A percentile compares a stretch with the other conserved stretches of the same genome.
Conservation (phyloP, 2,888 invertebrate genomes). For the Chrysomela aeneicollis region DNA sequence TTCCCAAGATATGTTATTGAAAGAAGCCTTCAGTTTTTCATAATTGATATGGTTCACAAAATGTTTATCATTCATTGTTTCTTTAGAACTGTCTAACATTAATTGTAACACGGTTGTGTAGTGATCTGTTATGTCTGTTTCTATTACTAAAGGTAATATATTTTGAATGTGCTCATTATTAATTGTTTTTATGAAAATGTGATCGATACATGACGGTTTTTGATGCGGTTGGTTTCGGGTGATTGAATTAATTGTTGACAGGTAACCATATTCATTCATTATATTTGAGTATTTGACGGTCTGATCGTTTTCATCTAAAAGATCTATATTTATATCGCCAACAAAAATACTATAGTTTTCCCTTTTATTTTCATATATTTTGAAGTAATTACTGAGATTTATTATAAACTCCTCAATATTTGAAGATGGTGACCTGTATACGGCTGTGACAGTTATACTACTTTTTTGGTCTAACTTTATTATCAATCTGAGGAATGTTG, state of each 20-base stretch:
- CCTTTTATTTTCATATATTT: neutral
- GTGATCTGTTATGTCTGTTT: neutral
- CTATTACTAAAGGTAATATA: neutral
- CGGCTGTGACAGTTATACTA: neutral
- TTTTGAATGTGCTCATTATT: neutral
- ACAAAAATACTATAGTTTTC: neutral
- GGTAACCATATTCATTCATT: neutral
- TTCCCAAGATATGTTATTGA: neutral
- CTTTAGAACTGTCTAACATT: neutral
- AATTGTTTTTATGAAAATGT: neutral
- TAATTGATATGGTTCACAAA: neutral
- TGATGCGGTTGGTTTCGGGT: neutral
- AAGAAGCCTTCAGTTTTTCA: neutral
- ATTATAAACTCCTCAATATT: neutral
- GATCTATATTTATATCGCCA: neutral
- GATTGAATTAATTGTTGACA: neutral
- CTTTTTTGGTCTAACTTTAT: neutral
- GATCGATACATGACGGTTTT: constrained; percentile 7
- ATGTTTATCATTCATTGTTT: neutral
- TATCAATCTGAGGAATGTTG: neutral
- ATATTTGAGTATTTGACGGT: neutral
- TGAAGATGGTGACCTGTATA: neutral
- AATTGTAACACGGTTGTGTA: neutral
- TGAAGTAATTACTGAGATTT: neutral
- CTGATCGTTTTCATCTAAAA: neutral